A percentile compares a stretch with the other conserved stretches of the same genome.
Evolutionary conservation across 1,140 invertebrate genomes (phyloP).

Genomic region (Procambarus virginalis): DNA sequence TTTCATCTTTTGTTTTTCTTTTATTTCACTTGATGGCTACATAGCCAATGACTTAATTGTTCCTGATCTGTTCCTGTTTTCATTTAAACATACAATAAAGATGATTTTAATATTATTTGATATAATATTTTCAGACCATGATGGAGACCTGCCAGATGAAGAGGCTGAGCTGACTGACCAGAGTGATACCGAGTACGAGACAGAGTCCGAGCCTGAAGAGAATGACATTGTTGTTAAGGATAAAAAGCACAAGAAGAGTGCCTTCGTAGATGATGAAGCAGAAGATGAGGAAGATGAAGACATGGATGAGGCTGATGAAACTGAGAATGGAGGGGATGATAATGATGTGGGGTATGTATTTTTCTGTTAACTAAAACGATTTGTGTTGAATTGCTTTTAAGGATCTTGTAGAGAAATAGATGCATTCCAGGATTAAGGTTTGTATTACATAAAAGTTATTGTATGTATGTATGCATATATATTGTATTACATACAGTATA

Average conservation of each 20-base stretch:
- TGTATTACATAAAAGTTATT: no score
- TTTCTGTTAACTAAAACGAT: background rate
- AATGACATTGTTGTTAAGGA: constrained; percentile 54
- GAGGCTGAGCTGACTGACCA: constrained; percentile 58
- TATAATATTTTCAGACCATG: background rate
- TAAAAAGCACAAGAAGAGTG: constrained; percentile 62
- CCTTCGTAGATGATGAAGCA: constrained; percentile 62
- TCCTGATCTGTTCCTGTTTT: no score
- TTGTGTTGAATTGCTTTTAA: no score
- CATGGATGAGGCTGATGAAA: constrained; percentile 49
- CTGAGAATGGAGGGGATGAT: background rate
- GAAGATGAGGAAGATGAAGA: constrained; percentile 61
- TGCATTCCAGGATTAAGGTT: no score
- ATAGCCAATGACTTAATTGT: no score
- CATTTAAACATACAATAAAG: no score
- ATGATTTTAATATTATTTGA: no score
- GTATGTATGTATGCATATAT: no score
- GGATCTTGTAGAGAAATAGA: no score
- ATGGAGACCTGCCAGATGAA: constrained; percentile 41
- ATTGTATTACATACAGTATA: no score
- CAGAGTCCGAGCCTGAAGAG: constrained; percentile 59
- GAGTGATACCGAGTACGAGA: constrained; percentile 62
- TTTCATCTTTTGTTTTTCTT: no score
- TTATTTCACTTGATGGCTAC: no score
- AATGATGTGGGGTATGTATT: background rate